Conservation (phyloP, 2,113 vertebrate species). For the Barnardius zonarius region DNA sequence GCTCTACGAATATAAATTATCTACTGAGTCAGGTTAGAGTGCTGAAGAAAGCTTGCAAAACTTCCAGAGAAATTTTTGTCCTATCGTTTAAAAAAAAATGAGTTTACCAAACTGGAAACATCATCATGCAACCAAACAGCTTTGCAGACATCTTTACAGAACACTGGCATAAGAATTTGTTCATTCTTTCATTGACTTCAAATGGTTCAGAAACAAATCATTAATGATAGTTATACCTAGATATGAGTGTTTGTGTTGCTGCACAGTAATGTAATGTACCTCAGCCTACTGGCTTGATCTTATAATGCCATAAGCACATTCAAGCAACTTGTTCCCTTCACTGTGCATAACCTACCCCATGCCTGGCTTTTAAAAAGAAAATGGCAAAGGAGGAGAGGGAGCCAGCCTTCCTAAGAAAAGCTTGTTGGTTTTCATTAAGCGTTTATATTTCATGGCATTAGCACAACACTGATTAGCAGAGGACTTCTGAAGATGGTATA, state of each 20-base stretch:
- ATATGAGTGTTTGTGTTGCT: accelerated
- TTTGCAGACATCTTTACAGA: not conserved
- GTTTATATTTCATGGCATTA: not conserved
- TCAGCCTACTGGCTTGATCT: not conserved
- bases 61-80: not conserved
- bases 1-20: not conserved
- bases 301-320: not conserved
- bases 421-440: not conserved
- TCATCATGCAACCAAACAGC: not conserved
- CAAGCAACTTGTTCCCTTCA: not conserved
- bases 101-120: not conserved
- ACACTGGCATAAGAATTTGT: not conserved
- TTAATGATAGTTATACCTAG: not conserved
- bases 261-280: not conserved
- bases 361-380: not conserved
- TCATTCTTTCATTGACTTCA: not conserved
- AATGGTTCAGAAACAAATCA: not conserved
- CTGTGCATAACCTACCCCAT: not conserved
- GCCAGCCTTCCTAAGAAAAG: not conserved
- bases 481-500: not conserved
- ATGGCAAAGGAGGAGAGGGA: not conserved
- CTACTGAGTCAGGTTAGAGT: not conserved
- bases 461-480: not conserved
- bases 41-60: not conserved
- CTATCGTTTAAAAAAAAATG: not conserved